phyloP scores from a whole-genome alignment of 37 sponge, comb jelly and placozoan genomes.

The Chondrilla cf. caribensis region DNA sequence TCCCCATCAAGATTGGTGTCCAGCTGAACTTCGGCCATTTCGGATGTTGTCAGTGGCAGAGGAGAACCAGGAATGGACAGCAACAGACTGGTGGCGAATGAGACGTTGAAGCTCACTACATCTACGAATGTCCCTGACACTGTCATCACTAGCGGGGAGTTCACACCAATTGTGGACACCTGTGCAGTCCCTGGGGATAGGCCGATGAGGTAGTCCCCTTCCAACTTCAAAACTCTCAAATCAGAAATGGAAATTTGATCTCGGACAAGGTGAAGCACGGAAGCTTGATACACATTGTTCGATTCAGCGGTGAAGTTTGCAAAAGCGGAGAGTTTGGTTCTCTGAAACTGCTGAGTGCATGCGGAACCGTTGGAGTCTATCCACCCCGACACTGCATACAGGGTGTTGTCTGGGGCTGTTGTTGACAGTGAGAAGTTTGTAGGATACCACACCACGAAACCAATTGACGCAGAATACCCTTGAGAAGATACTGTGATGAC shows the following conservation, averaged over 20 bases:
- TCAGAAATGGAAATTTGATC: constrained; percentile 31
- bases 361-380: background rate
- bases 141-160: constrained; percentile 23
- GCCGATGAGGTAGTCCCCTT: constrained; percentile 30
- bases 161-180: constrained; percentile 16
- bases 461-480: background rate
- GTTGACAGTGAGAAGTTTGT: background rate
- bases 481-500: constrained; percentile 17
- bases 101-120: constrained; percentile 34
- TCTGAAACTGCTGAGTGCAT: constrained; percentile 44
- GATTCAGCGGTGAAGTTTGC: constrained; percentile 56
- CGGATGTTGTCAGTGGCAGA: constrained; percentile 8
- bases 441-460: constrained; percentile 63
- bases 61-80: constrained; percentile 23
- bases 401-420: background rate
- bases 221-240: constrained; percentile 11
- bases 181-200: constrained; percentile 40
- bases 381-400: constrained; percentile 36
- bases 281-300: constrained; percentile 3
- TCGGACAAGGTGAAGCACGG: constrained; percentile 25
- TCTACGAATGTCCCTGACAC: constrained; percentile 14
- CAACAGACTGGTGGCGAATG: constrained; percentile 35
- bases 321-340: constrained; percentile 20
- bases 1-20: constrained; percentile 26
- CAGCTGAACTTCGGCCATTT: constrained; percentile 17